These are phyloP conservation scores for Myotis davidii DNA, from an alignment of 2,113 vertebrate species.

Conservation along the genomic window DNA sequence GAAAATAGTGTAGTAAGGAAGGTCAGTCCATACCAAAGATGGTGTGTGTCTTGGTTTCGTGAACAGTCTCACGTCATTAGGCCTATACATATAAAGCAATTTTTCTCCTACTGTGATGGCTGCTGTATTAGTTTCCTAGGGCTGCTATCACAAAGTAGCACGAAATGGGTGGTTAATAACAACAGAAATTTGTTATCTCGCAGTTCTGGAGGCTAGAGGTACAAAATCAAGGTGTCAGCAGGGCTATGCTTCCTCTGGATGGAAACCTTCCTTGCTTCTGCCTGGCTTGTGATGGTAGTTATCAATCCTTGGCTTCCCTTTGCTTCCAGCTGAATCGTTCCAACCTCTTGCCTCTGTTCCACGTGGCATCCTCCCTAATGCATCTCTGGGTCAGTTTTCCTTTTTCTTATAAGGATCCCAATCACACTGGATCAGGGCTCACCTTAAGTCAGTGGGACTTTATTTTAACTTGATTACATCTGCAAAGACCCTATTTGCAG, in stretches of 20 bases:
- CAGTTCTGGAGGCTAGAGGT: neutral
- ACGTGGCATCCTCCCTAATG: neutral
- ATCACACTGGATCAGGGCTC: neutral
- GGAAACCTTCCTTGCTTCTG: neutral
- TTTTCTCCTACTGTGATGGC: neutral
- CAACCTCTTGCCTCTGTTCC: neutral
- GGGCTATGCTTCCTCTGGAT: neutral
- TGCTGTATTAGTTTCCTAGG: neutral
- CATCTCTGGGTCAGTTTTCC: neutral
- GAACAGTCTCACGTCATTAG: neutral
- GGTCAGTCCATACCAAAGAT: neutral
- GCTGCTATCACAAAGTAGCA: neutral
- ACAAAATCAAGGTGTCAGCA: neutral
- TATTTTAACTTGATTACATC: neutral
- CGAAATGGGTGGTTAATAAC: neutral
- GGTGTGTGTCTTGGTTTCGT: neutral
- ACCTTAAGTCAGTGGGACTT: neutral
- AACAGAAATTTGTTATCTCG: neutral
- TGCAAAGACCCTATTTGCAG: neutral
- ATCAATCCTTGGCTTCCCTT: neutral
- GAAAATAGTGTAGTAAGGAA: neutral
- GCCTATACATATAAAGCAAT: neutral
- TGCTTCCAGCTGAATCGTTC: neutral
- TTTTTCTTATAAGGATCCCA: neutral
- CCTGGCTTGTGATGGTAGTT: neutral